Percentiles rank a stretch among this genome's conserved stretches.
These are phyloP conservation scores for Saccostrea glomerata DNA, from an alignment of 1,140 invertebrate genomes.

Conservation along the genomic window DNA sequence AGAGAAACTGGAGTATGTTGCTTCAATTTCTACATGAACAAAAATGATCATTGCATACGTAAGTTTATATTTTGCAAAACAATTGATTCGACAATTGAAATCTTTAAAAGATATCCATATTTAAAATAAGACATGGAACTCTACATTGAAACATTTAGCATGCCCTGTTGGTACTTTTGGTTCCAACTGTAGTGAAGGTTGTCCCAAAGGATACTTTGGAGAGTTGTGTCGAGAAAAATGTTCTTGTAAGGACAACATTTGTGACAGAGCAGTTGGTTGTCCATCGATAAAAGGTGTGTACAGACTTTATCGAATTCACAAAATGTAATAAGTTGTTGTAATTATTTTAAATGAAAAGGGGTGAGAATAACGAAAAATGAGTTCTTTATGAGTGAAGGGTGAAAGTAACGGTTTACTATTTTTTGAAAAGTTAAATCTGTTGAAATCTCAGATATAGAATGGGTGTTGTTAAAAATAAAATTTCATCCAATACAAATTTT, in stretches of 20 bases:
- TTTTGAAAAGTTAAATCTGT: too few species aligned
- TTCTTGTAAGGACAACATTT: not conserved
- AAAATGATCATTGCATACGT: not conserved
- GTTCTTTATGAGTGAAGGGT: too few species aligned
- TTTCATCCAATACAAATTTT: too few species aligned
- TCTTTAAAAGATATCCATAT: not conserved
- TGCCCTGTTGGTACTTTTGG: not conserved
- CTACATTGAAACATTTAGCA: not conserved
- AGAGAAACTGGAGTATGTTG: not conserved
- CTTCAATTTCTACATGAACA: not conserved
- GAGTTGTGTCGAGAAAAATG: not conserved
- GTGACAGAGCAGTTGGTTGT: not conserved
- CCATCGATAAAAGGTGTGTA: not conserved
- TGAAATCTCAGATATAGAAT: too few species aligned
- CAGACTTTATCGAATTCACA: too few species aligned
- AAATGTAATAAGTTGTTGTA: too few species aligned
- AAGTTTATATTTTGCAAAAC: not conserved
- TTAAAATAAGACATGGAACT: not conserved
- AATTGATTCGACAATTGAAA: not conserved
- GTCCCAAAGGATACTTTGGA: not conserved
- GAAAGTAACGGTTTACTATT: too few species aligned
- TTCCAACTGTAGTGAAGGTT: not conserved
- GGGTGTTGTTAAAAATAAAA: too few species aligned
- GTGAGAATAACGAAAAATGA: too few species aligned
- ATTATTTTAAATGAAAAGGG: too few species aligned